Evolutionary conservation across 2,797 vertebrate genomes (phyloP).

Genomic region (Nyctibius grandis): DNA sequence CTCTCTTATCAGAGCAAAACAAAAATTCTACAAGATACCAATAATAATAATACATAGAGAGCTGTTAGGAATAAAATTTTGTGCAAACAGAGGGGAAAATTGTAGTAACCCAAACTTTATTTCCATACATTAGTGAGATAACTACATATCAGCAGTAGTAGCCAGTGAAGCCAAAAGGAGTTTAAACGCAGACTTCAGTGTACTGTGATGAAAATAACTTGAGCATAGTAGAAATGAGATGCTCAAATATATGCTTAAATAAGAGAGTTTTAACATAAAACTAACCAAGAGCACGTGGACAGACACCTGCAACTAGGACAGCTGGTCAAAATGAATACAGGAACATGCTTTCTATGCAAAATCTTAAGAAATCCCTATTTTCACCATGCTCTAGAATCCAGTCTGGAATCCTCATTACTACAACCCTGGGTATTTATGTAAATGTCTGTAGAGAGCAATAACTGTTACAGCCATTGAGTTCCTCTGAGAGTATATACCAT

Average conservation of each 20-base stretch:
- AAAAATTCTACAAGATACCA: background rate
- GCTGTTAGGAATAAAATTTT: background rate
- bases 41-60: background rate
- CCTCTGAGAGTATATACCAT: background rate
- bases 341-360: background rate
- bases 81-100: background rate
- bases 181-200: background rate
- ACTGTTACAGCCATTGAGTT: background rate
- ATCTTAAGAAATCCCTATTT: background rate
- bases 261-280: background rate
- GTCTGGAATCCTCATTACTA: background rate
- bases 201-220: background rate
- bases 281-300: background rate
- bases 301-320: background rate
- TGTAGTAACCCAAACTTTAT: background rate
- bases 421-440: background rate
- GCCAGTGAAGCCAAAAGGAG: background rate
- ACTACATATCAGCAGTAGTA: fast-evolving
- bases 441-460: background rate
- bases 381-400: background rate
- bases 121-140: background rate
- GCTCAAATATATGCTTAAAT: background rate
- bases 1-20: background rate
- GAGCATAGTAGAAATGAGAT: background rate
- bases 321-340: background rate